Base-by-base conservation (phyloP, 2,113 vertebrate genomes). In the Vulpes ferrilata region DNA sequence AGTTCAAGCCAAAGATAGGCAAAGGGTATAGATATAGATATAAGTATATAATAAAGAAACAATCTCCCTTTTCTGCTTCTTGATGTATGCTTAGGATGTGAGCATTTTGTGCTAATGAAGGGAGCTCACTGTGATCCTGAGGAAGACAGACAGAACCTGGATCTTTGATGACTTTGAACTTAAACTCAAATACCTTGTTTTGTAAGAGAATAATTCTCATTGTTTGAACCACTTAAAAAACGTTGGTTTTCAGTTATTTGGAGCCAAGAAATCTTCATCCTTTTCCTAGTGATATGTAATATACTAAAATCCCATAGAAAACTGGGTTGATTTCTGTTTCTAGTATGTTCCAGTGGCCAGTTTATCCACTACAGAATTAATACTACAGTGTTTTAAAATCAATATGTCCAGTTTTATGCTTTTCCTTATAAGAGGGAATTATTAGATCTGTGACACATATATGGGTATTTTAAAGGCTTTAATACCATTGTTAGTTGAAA, bases 171-270 rank as follows among this genome's bases (percentile, higher is more conserved):
- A 51, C 27, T 64, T 55, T 74, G 74, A 81, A 35, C 22, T 43
- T 55, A 43, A n/a, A 3, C 17, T 93, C 48, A 74, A 81, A 48
- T 57, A 74, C n/a, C 73, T 80, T 43, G 32, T 89, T 88, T 89
- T 51, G 32, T 64, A 60, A 93, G 30, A 53, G 71, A 74, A 84
- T 64, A 73, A 62, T 73, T 84, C 57, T 71, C 35, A 16, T 57
- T 90, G 62, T 60, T 67, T 51, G 65, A 69, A 30, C 10, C 27
- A 62, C 62, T 92, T 92, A 17, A 43, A 27, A 73, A 48, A 76
- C 16, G 15, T 89, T 80, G 5, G 25, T 71, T 95, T 82, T 82
- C 73, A 76, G 51, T 88, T 90, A 57, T 86, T 73, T 96, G 55
- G n/a, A 86, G 30, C 22, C 27, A 71, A 80, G 79, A 73, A 22